phyloP scores from a whole-genome alignment of 1,140 invertebrate genomes.

The Delia radicum region DNA sequence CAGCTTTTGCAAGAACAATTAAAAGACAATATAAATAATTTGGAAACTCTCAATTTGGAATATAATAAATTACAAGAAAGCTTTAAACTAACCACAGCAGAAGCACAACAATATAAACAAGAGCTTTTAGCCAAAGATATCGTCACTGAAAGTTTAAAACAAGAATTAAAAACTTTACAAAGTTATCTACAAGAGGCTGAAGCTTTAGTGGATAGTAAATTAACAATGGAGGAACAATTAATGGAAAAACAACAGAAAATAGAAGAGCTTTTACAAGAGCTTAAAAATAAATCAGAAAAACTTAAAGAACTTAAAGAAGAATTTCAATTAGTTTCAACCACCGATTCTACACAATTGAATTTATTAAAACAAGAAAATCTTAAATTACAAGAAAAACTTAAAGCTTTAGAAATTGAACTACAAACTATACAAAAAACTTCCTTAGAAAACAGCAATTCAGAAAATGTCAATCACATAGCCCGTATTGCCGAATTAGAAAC shows the following conservation, averaged over 20 bases:
- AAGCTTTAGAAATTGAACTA: no score
- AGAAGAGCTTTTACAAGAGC: slow-evolving; percentile 53
- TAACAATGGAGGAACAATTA: not conserved
- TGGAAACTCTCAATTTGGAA: not conserved
- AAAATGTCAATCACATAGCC: not conserved
- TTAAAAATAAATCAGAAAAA: slow-evolving; percentile 40
- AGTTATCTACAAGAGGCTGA: not conserved
- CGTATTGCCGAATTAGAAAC: slow-evolving; percentile 38
- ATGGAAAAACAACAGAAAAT: slow-evolving; percentile 46
- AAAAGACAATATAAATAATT: not conserved
- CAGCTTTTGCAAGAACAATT: not conserved
- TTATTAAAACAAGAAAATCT: slow-evolving; percentile 12
- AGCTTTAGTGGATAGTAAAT: not conserved
- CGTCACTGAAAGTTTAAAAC: slow-evolving; percentile 4
- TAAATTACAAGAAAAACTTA: not conserved
- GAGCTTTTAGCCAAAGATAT: slow-evolving; percentile 25
- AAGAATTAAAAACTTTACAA: slow-evolving; percentile 1
- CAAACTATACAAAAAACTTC: no score
- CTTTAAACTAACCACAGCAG: not conserved
- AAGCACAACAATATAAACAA: not conserved
- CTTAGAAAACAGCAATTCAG: slow-evolving; percentile 12
- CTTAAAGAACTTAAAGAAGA: not conserved
- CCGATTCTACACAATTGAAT: not conserved
- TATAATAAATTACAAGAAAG: slow-evolving; percentile 10
- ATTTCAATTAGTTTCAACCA: not conserved